Evolutionary conservation across 2,113 vertebrate genomes (phyloP).

Genomic region (Butorides virescens): DNA sequence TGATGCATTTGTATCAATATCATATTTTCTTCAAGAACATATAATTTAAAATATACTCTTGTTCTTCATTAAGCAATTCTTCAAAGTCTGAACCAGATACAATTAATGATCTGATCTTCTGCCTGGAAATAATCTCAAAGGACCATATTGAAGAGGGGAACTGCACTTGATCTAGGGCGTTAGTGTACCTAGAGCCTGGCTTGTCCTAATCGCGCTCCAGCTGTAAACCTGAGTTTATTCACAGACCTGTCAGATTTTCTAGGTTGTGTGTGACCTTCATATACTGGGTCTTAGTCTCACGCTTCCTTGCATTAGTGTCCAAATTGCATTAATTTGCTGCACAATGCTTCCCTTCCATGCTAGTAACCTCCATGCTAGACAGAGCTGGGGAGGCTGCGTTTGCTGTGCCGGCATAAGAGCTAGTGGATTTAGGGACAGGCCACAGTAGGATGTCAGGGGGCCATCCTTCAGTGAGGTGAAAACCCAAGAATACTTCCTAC

Average conservation of each 20-base stretch:
- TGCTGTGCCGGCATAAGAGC: rapidly evolving
- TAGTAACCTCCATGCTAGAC: not conserved
- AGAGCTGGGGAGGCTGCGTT: not conserved
- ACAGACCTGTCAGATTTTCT: not conserved
- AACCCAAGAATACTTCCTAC: not conserved
- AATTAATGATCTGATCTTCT: not conserved
- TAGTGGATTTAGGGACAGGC: not conserved
- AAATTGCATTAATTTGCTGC: not conserved
- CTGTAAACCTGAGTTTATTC: not conserved
- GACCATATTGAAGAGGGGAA: not conserved
- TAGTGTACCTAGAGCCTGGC: not conserved
- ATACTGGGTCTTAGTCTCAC: not conserved
- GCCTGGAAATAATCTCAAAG: not conserved
- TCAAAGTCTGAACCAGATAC: not conserved
- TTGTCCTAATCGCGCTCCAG: not conserved
- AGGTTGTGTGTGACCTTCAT: not conserved
- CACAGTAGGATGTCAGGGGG: not conserved
- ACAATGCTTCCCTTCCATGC: not conserved
- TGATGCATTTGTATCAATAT: not conserved
- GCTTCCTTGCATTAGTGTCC: not conserved
- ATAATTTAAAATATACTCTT: not conserved
- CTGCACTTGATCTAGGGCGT: not conserved
- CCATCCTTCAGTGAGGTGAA: not conserved
- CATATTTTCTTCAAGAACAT: not conserved
- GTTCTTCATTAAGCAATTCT: not conserved